phyloP scores from a whole-genome alignment of 1,140 invertebrate species.

The Sycophila sp. region DNA sequence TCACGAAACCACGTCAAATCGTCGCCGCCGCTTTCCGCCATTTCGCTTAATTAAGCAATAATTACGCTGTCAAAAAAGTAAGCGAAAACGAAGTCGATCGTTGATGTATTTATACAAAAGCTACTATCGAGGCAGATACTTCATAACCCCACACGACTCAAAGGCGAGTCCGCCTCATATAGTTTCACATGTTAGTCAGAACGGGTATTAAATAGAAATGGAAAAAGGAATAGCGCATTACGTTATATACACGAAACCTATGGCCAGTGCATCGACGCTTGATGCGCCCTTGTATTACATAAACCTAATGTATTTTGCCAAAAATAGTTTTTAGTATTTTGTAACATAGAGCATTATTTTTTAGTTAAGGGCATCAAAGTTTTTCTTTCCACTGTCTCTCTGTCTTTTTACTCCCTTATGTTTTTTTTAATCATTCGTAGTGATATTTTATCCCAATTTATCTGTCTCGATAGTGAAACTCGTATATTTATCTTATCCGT shows the following conservation, averaged over 20 bases:
- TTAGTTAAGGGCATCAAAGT: slow-evolving; percentile 62
- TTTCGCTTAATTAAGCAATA: slow-evolving; percentile 1
- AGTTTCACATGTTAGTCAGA: slow-evolving; percentile 28
- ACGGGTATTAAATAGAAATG: slow-evolving; percentile 45
- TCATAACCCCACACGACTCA: not conserved
- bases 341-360: slow-evolving; percentile 63
- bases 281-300: slow-evolving; percentile 55
- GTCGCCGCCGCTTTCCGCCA: slow-evolving; percentile 9
- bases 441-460: not conserved
- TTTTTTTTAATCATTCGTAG: slow-evolving; percentile 35
- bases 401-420: slow-evolving; percentile 41
- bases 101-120: too few species aligned
- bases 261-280: slow-evolving; percentile 66
- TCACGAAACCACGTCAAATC: not conserved
- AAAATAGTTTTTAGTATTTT: slow-evolving; percentile 66
- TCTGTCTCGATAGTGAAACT: not conserved
- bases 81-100: too few species aligned
- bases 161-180: not conserved
- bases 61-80: too few species aligned
- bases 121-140: slow-evolving; percentile 37
- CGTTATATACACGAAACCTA: slow-evolving; percentile 54
- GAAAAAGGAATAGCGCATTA: slow-evolving; percentile 61
- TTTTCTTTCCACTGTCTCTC: slow-evolving; percentile 40
- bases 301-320: slow-evolving; percentile 68
- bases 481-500: not conserved